Base-by-base conservation (phyloP, 1,140 invertebrate species). In the Melanaphis sacchari region DNA sequence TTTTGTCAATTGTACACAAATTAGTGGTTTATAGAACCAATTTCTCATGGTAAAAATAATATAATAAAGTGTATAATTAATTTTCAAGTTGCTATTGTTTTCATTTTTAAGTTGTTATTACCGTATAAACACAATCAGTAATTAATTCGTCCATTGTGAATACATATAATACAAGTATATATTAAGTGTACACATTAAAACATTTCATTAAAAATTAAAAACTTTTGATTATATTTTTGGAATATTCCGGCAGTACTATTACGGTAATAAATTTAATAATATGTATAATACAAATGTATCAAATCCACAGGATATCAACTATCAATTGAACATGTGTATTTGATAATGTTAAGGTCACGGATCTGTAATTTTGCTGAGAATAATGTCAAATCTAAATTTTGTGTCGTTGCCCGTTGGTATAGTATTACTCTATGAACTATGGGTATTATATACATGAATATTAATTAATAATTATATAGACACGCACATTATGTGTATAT, bases 321-420 rank as follows among this genome's bases (percentile, higher is more conserved):
- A 43, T n/a, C 41, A 88, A 88, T 46, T 88, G 41, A 88, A 88
- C 31, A 49, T 36, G 85, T n/a, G 11, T 76, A 76, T 76, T 76
- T 76, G 43, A 88, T 88, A 36, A 88, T 46, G n/a, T 46, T 43
- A n/a, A 88, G 41, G 85, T 88, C 43, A 46, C 31, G n/a, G 82
- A 15, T 40, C 41, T 49, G 49, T n/a, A 31, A 46, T 88, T 49
- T 88, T n/a, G 85, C 36, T 2, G n/a, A 88, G 43, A 18, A 88
- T 88, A 49, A 46, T 88, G 43, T 88, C 43, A 24, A 31, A 85
- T n/a, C 22, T 85, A 43, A 11, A 85, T 26, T 49, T 49, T 89
- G 49, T 52, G 7, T 38, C 87, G 36, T 87, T 46, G 84, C 18
- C 26, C 40, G 82, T 88, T 38, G 81, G 82, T 89, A 52, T 89